These are phyloP conservation scores for Anniella stebbinsi DNA, from an alignment of 2,797 vertebrate genomes.

Conservation along the genomic window DNA sequence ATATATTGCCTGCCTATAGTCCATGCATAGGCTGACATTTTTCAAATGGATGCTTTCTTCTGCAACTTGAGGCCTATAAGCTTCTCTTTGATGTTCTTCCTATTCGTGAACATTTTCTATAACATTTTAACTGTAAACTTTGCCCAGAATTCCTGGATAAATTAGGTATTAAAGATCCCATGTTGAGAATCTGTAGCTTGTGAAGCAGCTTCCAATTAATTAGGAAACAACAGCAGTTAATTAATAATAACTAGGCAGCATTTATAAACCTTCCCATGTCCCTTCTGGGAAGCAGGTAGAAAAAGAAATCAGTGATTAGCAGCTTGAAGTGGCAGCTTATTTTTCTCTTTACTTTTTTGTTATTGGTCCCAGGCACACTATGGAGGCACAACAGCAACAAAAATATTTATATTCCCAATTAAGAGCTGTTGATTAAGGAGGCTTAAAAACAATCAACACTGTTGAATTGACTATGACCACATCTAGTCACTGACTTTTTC, in stretches of 20 bases:
- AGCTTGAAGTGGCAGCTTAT: neutral
- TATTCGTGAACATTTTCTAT: neutral
- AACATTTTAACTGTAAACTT: neutral
- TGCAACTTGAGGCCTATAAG: neutral
- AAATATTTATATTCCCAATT: constrained; percentile 44
- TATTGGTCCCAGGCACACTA: neutral
- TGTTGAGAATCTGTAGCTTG: neutral
- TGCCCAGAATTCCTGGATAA: neutral
- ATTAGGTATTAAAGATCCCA: neutral
- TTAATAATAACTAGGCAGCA: constrained; percentile 18
- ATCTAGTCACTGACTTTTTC: neutral
- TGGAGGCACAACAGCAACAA: constrained; percentile 10
- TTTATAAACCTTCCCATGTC: neutral
- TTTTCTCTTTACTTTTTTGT: neutral
- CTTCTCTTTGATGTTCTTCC: neutral
- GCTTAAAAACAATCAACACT: constrained; percentile 46
- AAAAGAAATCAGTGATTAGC: neutral
- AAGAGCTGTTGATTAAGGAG: constrained; percentile 33
- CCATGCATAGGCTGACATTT: neutral
- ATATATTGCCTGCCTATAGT: neutral
- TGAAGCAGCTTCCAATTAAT: neutral
- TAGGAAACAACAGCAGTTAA: neutral
- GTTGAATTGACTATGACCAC: neutral
- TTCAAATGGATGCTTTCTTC: neutral
- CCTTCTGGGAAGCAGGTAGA: neutral